These are phyloP conservation scores for Molanna angustata DNA, from an alignment of 2,888 invertebrate genomes.

Conservation along the genomic window DNA sequence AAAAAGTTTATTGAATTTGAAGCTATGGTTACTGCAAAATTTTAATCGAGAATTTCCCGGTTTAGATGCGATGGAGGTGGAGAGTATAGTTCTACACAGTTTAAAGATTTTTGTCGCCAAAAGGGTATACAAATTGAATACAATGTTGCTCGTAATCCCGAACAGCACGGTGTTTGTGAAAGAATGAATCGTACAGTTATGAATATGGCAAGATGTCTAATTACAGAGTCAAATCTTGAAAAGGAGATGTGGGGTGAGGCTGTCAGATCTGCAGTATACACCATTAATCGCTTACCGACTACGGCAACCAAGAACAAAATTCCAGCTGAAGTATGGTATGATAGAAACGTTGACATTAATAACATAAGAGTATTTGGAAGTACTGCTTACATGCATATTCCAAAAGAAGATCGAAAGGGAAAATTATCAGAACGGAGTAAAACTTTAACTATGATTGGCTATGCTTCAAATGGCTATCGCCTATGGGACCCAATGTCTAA, in stretches of 20 bases:
- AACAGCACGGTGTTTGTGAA: not conserved
- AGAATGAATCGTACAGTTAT: not conserved
- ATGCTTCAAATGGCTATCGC: slow-evolving; percentile 1
- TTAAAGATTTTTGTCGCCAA: not conserved
- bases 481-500: not conserved
- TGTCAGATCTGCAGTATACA: not conserved
- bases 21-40: too few relatives aligned
- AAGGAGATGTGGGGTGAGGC: slow-evolving; percentile 3
- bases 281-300: not conserved
- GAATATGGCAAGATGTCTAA: not conserved
- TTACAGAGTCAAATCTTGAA: not conserved
- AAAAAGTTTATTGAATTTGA: too few relatives aligned
- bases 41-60: too few relatives aligned
- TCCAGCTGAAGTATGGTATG: not conserved
- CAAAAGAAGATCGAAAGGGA: not conserved
- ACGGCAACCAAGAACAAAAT: not conserved
- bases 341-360: not conserved
- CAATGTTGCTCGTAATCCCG: not conserved
- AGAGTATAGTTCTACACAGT: not conserved
- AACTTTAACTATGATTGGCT: not conserved
- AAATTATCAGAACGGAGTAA: not conserved
- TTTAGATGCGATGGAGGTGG: slow-evolving; percentile 1
- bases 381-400: not conserved
- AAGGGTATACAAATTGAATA: not conserved
- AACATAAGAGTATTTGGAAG: not conserved